Conservation (phyloP, 2,113 vertebrate genomes). For the Cairina moschata region DNA sequence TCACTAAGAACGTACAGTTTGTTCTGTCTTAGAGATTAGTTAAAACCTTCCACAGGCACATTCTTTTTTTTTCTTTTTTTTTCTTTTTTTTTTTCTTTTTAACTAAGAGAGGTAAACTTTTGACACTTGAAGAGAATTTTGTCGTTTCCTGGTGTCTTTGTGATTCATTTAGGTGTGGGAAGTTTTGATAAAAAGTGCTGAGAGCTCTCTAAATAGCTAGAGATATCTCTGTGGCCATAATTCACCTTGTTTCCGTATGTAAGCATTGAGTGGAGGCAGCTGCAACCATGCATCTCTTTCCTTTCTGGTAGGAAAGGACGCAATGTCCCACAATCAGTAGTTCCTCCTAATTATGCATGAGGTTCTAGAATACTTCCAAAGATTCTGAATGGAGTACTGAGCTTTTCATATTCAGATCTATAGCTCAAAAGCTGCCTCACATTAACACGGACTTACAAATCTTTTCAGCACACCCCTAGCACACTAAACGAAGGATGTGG, state of each 20-base stretch:
- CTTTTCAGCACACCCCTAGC: not conserved
- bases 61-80: conserved; percentile 1
- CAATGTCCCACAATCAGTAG: fast-evolving
- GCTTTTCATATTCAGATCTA: not conserved
- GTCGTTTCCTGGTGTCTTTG: conserved; percentile 42
- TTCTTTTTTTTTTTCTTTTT: not conserved
- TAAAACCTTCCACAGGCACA: not conserved
- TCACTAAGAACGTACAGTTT: not conserved
- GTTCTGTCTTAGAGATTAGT: not conserved
- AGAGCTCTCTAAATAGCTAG: not conserved
- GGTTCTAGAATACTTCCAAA: not conserved
- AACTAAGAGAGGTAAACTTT: not conserved
- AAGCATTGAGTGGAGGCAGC: not conserved
- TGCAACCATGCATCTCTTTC: not conserved
- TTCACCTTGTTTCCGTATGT: not conserved
- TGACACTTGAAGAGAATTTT: conserved; percentile 41
- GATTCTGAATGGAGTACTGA: not conserved
- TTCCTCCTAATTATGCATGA: not conserved
- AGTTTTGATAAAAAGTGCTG: not conserved
- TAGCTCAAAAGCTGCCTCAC: not conserved
- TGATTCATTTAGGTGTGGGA: conserved; percentile 43
- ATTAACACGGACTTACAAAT: not conserved
- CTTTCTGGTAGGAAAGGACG: not conserved
- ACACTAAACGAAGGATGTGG: fast-evolving
- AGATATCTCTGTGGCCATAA: not conserved